These are phyloP conservation scores for Diloba caeruleocephala DNA, from an alignment of 2,888 invertebrate species.

Conservation along the genomic window DNA sequence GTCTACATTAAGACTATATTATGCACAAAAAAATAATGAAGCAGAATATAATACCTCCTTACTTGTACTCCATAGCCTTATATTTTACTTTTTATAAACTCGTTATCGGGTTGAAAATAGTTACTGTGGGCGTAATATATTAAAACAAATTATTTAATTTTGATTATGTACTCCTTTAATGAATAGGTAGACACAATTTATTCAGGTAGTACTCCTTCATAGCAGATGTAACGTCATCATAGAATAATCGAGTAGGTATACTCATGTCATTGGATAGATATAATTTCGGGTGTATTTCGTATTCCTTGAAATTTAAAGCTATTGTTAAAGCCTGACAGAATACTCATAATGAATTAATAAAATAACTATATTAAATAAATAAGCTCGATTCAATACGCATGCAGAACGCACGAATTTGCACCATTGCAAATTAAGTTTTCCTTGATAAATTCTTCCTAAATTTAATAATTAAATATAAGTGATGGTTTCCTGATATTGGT, in stretches of 20 bases:
- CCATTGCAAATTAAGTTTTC: constrained; percentile 5
- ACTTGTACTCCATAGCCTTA: background rate
- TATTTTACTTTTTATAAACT: constrained; percentile 33
- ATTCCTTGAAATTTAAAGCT: too few relatives aligned
- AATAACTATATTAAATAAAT: too few relatives aligned
- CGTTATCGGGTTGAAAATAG: constrained; percentile 7
- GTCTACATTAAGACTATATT: constrained; percentile 26
- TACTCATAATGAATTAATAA: too few relatives aligned
- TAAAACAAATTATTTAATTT: constrained; percentile 23
- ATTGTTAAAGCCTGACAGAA: too few relatives aligned
- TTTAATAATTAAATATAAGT: constrained; percentile 32
- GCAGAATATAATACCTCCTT: background rate
- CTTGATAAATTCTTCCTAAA: constrained; percentile 17
- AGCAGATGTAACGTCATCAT: constrained; percentile 14
- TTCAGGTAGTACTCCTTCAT: constrained; percentile 11
- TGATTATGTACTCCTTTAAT: constrained; percentile 25
- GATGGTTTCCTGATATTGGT: constrained; percentile 31
- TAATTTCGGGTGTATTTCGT: too few relatives aligned
- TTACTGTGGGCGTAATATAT: constrained; percentile 19
- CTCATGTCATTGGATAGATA: background rate
- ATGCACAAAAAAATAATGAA: constrained; percentile 26
- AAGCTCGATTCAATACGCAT: background rate
- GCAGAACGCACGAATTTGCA: constrained; percentile 4
- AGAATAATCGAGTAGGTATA: constrained; percentile 33
- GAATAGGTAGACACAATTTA: constrained; percentile 27